Evolutionary conservation across 2,797 vertebrate species (phyloP).

Genomic region (Triplophysa yarkandensis): DNA sequence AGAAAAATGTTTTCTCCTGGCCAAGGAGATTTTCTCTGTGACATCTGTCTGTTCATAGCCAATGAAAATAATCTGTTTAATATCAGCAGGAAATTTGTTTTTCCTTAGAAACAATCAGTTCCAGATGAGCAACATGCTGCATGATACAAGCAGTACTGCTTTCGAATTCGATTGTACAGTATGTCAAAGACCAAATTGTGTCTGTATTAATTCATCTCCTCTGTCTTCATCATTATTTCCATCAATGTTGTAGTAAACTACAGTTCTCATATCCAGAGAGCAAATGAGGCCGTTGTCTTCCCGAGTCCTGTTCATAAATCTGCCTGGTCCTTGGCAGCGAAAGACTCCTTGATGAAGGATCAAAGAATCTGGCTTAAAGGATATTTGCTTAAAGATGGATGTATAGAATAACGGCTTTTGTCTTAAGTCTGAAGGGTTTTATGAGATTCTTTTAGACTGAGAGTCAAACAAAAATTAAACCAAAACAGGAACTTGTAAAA

Average conservation of each 20-base stretch:
- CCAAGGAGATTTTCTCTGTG: constrained; percentile 32
- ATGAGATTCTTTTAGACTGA: not conserved
- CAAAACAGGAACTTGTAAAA: not conserved
- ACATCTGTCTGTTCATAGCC: constrained; percentile 36
- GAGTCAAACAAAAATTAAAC: not conserved
- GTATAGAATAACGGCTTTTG: constrained; percentile 13
- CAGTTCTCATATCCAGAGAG: constrained; percentile 25
- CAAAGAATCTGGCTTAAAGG: constrained; percentile 24
- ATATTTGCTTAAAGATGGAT: constrained; percentile 25
- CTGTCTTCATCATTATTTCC: constrained; percentile 44
- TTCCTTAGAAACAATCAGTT: constrained; percentile 36
- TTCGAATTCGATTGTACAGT: constrained; percentile 11
- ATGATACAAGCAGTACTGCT: constrained; percentile 27
- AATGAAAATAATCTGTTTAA: constrained; percentile 41
- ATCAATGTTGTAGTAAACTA: constrained; percentile 39
- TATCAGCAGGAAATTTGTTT: constrained; percentile 45
- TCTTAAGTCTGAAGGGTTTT: constrained; percentile 19
- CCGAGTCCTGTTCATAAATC: constrained; percentile 47
- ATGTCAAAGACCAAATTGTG: constrained; percentile 12
- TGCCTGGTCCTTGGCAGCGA: constrained; percentile 31
- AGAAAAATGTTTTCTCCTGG: constrained; percentile 25
- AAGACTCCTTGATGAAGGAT: constrained; percentile 24
- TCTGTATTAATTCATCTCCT: constrained; percentile 20
- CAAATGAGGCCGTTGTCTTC: constrained; percentile 44
- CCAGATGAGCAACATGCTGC: constrained; percentile 37